Evolutionary conservation across 2,888 invertebrate genomes (phyloP).

Genomic region (Ornithoptera priamus): DNA sequence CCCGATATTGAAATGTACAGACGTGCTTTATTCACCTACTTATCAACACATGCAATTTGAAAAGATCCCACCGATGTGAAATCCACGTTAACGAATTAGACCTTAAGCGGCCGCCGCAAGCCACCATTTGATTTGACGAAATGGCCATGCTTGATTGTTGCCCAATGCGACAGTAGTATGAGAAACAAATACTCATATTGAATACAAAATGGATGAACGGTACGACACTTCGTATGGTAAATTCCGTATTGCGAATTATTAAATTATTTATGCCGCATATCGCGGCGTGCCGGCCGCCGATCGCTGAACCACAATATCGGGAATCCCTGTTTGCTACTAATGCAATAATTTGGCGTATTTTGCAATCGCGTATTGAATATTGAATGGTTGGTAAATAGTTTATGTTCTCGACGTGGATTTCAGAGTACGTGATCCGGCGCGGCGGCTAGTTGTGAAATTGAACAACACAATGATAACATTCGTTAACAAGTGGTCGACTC

Average conservation of each 20-base stretch:
- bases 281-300: slow-evolving; percentile 68
- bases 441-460: slow-evolving; percentile 70
- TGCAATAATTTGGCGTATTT: slow-evolving; percentile 81
- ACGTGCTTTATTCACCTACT: slow-evolving; percentile 80
- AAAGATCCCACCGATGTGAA: slow-evolving; percentile 64
- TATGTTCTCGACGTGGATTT: slow-evolving; percentile 76
- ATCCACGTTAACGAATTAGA: slow-evolving; percentile 47
- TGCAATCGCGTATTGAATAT: slow-evolving; percentile 80
- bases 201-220: slow-evolving; percentile 77
- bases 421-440: slow-evolving; percentile 72
- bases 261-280: slow-evolving; percentile 80
- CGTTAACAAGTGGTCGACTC: slow-evolving; percentile 71
- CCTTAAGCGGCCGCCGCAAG: slow-evolving; percentile 59
- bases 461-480: slow-evolving; percentile 66
- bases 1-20: slow-evolving; percentile 80
- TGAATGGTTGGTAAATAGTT: slow-evolving; percentile 78
- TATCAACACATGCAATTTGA: slow-evolving; percentile 74
- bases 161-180: slow-evolving; percentile 77
- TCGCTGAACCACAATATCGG: slow-evolving; percentile 79
- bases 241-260: slow-evolving; percentile 80
- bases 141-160: slow-evolving; percentile 59
- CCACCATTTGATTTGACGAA: slow-evolving; percentile 57
- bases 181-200: slow-evolving; percentile 80
- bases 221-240: slow-evolving; percentile 77
- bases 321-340: slow-evolving; percentile 79